Evolutionary conservation across 2,888 invertebrate species (phyloP).

Genomic region (Stenodema calcarata): DNA sequence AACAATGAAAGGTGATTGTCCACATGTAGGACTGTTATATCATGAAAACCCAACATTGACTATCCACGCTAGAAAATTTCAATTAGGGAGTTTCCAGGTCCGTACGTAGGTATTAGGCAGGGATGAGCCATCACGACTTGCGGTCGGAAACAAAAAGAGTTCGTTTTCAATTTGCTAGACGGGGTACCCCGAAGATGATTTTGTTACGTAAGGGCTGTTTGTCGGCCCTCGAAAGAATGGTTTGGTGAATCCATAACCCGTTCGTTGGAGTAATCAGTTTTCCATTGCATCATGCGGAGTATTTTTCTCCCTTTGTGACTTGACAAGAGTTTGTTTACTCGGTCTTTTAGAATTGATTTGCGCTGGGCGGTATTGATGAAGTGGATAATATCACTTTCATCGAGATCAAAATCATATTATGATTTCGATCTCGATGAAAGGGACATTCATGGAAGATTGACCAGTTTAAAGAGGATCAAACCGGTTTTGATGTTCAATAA

Average conservation of each 20-base stretch:
- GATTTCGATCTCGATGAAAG: too few species aligned
- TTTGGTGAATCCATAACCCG: neutral
- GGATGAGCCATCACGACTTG: slow-evolving; percentile 8
- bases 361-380: too few species aligned
- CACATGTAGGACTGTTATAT: neutral
- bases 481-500: too few species aligned
- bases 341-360: too few species aligned
- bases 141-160: slow-evolving; percentile 8
- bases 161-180: slow-evolving; percentile 11
- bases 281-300: neutral
- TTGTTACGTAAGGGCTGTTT: neutral
- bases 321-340: too few species aligned
- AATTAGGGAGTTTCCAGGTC: neutral
- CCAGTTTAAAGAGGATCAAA: too few species aligned
- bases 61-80: neutral
- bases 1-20: too few species aligned
- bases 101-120: neutral
- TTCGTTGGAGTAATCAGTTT: neutral
- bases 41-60: neutral
- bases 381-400: too few species aligned
- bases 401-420: too few species aligned
- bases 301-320: neutral
- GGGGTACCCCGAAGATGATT: neutral
- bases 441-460: too few species aligned
- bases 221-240: neutral